Evolutionary conservation across 2,113 vertebrate genomes (phyloP), one percentile per base, ranked within the genome.

Genomic region (Dipodomys spectabilis): DNA sequence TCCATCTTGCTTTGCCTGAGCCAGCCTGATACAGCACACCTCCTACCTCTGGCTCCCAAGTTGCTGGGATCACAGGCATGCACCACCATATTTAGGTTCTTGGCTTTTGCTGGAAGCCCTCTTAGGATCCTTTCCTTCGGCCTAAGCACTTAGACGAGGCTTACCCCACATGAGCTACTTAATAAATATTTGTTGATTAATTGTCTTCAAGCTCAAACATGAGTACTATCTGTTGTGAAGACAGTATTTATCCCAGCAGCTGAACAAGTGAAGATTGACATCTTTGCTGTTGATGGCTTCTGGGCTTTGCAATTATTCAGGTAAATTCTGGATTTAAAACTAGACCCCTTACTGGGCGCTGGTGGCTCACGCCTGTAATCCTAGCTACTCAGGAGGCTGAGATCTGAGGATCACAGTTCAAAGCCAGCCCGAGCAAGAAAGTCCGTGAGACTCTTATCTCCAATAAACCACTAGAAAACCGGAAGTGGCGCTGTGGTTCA

Each of bases 281-380:
- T 65, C 28, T 92, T 69, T 65, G 74, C 62, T 77, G 81, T 32
- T 6, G 4, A 4, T 45, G 53, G 90, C 57, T 85, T 96, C 79
- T 49, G 27, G 39, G 20, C n/a, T 67, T 93, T 90, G 62, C 18
- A 83, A 57, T 82, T 83, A 62, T n/a, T 89, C 18, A 83, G 64
- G 57, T 78, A 49, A 69, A 60, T 57, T 93, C 94, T 82, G 74
- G n/a, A 69, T 90, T 94, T 30, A 80, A 85, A 85, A 93, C 22
- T 44, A 60, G 28, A 92, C 82, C 18, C 32, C 44, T 86, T 23
- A 64, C 57, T 80, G 39, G 39, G 39, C 39, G 5, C 39, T 1
- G 39, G 5, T 39, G 35, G 35, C 35, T 39, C 39, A 39, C 5
- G 39, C 5, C 39, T 39, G 39, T 39, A 39, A 39, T 39, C 39